Base-by-base conservation (phyloP, 1,140 invertebrate genomes). In the Zeugodacus cucurbitae region DNA sequence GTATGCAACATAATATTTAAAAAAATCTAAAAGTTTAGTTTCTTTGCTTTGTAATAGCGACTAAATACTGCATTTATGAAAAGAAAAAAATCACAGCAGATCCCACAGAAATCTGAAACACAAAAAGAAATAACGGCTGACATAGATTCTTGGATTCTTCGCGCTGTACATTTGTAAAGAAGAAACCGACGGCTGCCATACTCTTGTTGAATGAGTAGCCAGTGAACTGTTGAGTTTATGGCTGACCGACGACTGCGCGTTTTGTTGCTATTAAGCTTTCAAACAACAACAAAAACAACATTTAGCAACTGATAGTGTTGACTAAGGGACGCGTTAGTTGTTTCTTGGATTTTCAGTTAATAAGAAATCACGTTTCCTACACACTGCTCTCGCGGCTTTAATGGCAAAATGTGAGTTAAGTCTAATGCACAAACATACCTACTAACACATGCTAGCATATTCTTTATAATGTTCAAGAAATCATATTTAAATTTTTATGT, bases 101-200 rank as follows among this genome's bases (percentile, higher is more conserved):
- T 26, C 41, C 17, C 74, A 48, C 22, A 54, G 44, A 59, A 86
- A 86, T 26, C 29, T 22, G 8, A 67, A 22, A 41, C 70, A 48
- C 48, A 41, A 87, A 87, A 87, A 90, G 44, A 90, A 41, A 62
- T 58, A 88, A 90, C 88, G 87, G 88, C 89, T 89, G 89, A 85
- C 90, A 88, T 87, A 89, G 82, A 90, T 90, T 87, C 32, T 37
- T n/a, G 26, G 5, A 82, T 44, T 82, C 74, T 82, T 74, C 37
- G 20, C 7, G 14, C 29, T 5, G 1, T n/a, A 34, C 22, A 14
- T 74, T 82, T 82, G 74, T 26, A 82, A 41, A 17, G 37, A n/a
- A 82, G 44, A 29, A 48, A 54, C 17, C 14, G 14, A 67, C 17
- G 5, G 17, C 34, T 17, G 17, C 67, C 32, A 70, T 70, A 70